Conservation (phyloP, 1,140 invertebrate genomes). For the Eriocheir sinensis region DNA sequence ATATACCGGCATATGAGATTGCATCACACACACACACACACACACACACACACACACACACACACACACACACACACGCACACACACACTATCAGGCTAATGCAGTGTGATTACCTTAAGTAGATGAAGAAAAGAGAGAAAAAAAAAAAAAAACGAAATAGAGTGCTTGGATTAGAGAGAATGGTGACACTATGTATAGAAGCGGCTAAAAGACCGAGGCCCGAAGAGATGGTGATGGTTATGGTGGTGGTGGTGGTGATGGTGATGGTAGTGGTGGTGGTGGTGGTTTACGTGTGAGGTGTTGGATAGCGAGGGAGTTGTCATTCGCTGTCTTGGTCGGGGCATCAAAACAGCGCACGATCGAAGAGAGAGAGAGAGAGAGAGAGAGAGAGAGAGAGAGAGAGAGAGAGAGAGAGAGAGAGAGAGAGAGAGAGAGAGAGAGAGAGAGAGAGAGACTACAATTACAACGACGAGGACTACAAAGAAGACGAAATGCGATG, state of each 20-base stretch:
- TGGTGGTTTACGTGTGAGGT: background rate
- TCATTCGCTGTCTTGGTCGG: too few species aligned
- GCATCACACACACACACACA: background rate
- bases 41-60: background rate
- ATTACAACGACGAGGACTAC: too few species aligned
- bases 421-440: slow-evolving; percentile 17
- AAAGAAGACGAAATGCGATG: too few species aligned
- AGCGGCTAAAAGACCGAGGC: too few species aligned
- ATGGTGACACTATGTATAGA: too few species aligned
- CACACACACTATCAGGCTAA: too few species aligned
- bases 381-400: background rate
- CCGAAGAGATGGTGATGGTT: background rate
- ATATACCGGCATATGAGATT: too few species aligned
- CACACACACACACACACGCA: too few species aligned
- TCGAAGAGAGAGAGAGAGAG: background rate
- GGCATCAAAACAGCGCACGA: background rate
- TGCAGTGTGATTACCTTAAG: background rate
- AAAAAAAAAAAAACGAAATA: too few species aligned
- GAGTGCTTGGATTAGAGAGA: too few species aligned
- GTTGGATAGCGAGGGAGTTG: background rate
- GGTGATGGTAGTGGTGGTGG: background rate
- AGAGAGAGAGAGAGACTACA: background rate
- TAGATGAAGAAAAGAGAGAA: background rate
- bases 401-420: slow-evolving; percentile 22
- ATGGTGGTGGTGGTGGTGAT: background rate